These are phyloP conservation scores for Cylindroiulus punctatus DNA, from an alignment of 2,888 invertebrate genomes.

Conservation along the genomic window DNA sequence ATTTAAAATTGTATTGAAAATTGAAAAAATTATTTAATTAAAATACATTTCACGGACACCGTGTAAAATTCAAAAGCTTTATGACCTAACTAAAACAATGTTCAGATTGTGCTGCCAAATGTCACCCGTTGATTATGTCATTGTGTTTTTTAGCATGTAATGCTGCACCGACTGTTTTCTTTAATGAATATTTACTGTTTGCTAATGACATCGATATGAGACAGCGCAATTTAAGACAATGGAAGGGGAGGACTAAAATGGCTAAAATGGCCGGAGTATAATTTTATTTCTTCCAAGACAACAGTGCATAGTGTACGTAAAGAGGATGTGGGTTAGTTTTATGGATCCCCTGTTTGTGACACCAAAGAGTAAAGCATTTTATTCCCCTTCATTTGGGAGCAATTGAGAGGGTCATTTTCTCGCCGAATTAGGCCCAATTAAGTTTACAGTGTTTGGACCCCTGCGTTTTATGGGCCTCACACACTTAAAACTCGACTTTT, in stretches of 20 bases:
- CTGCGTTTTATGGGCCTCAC: constrained; percentile 18
- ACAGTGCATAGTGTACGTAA: neutral
- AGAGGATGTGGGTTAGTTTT: constrained; percentile 12
- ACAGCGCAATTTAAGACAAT: neutral
- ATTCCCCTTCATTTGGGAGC: constrained; percentile 36
- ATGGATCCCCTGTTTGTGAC: constrained; percentile 16
- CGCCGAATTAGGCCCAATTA: constrained; percentile 40
- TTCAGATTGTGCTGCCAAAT: too few relatives aligned
- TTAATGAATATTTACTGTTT: too few relatives aligned
- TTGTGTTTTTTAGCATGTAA: too few relatives aligned
- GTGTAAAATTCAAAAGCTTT: too few relatives aligned
- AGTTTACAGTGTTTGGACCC: constrained; percentile 8
- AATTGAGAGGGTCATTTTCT: constrained; percentile 47
- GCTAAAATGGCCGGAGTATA: neutral
- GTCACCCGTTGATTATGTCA: too few relatives aligned
- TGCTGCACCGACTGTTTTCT: too few relatives aligned
- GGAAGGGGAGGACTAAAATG: neutral
- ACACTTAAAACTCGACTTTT: neutral
- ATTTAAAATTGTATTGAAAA: too few relatives aligned
- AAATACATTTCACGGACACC: too few relatives aligned
- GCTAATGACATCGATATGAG: too few relatives aligned
- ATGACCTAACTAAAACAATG: too few relatives aligned
- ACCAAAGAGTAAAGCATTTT: constrained; percentile 26
- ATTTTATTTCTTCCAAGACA: neutral
- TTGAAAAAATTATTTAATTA: too few relatives aligned